Evolutionary conservation across 1,140 invertebrate species (phyloP), one percentile per base, ranked within the genome.

Genomic region (Alviniconcha marisindica): DNA sequence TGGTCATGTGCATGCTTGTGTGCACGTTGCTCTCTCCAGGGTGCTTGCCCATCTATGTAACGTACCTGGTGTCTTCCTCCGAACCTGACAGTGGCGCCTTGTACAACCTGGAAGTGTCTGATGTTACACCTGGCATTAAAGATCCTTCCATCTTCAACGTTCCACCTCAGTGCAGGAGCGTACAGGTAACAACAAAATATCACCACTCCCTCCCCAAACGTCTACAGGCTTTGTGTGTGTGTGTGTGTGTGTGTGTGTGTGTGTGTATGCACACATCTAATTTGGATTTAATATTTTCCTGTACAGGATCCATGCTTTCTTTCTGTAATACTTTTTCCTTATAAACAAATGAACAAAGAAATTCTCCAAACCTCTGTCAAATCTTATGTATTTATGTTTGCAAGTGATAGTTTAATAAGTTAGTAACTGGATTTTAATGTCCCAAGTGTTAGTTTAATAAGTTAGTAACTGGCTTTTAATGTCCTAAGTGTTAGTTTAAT

Each of bases 41-140:
- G 18, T 51, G 40, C 38, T 31, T 44, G 31, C 42, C 40, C 18
- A 31, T 77, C 10, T 40, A 48, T 51, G 40, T 44, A 14, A 33
- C 7, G 51, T 77, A 44, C 36, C 42, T 77, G 36, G 74, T 24
- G 5, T 12, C 10, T 18, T 66, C 42, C 4, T 38, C 14, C 18
- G 78, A 40, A 18, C 18, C 36, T 63, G 10, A n/a, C n/a, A n/a
- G 56, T 71, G 63, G 60, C 48, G 80, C 66, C 36, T 48, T 81
- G 80, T 69, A 63, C 40, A 71, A 33, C 18, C 33, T 81, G 40
- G 60, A 69, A 4, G 33, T 81, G 42, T 48, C 66, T 38, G 48
- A 76, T 14, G n/a, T 51, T 24, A 63, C 71, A 12, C 31, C 24
- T 38, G 66, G 66, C 31, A 71, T 71, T 33, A 71, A 28, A 71